Base-by-base conservation (phyloP, 2,888 invertebrate genomes). In the Epistrophella euchroma region DNA sequence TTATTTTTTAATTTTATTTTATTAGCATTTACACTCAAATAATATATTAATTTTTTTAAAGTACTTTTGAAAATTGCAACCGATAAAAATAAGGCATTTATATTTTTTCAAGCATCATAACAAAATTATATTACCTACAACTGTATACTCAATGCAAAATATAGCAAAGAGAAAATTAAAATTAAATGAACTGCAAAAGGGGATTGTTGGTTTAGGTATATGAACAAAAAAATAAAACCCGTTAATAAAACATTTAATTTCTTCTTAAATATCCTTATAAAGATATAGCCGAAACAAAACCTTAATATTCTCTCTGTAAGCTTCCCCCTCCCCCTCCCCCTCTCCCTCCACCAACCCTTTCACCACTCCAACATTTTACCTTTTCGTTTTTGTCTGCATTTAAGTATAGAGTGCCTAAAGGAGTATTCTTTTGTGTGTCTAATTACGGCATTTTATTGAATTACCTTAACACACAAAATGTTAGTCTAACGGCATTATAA, bases 391-490 rank as follows among this genome's bases (percentile, higher is more conserved):
- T 35, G n/a, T 75, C 43, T 56, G 10, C 11, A 22, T 64, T 11
- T 56, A 68, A 56, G 58, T 25, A 25, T 43, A n/a, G 7, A n/a
- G 7, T 45, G 10, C 45, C 45, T 47, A 17, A 35, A 37, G 55
- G 2, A 35, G 25, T n/a, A 25, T 58, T 79, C 47, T 47, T 58
- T 58, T 76, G 28, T 56, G 32, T 37, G 37, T 56, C 32, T 66
- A 82, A 64, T 58, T 72, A 43, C 43, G 32, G 28, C 76, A 81
- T 62, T 75, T 75, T 56, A 81, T 68, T 72, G 64, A 72, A 72
- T 76, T 28, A 79, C 47, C 50, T 50, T 40, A 15, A 40, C 50
- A 25, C 28, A 35, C 28, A 55, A 56, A n/a, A 35, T 55, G 37
- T 19, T 55, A 32, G 43, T n/a, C 37, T 6, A 6, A 17, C 17